Conservation (phyloP, 2,888 invertebrate species). For the Hyposoter dolosus region DNA sequence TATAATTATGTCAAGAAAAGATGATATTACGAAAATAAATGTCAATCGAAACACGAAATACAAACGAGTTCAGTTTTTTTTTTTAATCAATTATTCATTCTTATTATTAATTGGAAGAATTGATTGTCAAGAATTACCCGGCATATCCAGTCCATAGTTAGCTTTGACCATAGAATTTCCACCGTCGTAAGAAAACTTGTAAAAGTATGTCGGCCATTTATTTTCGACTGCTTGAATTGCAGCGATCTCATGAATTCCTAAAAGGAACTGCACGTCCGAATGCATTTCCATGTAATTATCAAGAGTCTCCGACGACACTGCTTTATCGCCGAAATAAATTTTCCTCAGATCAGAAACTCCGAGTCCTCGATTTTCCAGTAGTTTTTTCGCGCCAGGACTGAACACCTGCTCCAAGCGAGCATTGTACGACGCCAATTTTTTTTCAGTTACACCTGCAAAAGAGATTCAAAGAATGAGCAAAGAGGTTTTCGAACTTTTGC, state of each 20-base stretch:
- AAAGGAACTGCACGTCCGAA: slow-evolving; percentile 73
- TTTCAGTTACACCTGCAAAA: slow-evolving; percentile 58
- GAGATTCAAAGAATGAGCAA: not conserved
- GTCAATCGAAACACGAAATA: not conserved
- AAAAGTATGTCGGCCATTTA: slow-evolving; percentile 74
- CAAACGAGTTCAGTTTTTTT: not conserved
- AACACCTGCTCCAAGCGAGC: slow-evolving; percentile 62
- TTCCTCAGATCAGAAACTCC: slow-evolving; percentile 70
- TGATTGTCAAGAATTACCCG: slow-evolving; percentile 71
- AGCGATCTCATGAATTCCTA: slow-evolving; percentile 73
- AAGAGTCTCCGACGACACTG: slow-evolving; percentile 62
- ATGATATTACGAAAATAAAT: not conserved
- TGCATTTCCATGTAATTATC: slow-evolving; percentile 70
- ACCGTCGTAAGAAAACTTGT: slow-evolving; percentile 77
- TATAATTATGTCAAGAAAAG: not conserved
- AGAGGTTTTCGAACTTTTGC: not conserved
- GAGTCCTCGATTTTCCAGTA: slow-evolving; percentile 68
- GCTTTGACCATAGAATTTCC: slow-evolving; percentile 70
- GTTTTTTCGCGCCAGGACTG: slow-evolving; percentile 57
- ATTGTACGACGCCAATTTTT: slow-evolving; percentile 60
- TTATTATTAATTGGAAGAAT: not conserved
- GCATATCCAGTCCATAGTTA: slow-evolving; percentile 59
- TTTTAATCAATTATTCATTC: not conserved
- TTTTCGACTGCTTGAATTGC: slow-evolving; percentile 69
- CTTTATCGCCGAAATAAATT: slow-evolving; percentile 75